Conservation (phyloP, 2,888 invertebrate genomes). For the Mesochorus sp. region DNA sequence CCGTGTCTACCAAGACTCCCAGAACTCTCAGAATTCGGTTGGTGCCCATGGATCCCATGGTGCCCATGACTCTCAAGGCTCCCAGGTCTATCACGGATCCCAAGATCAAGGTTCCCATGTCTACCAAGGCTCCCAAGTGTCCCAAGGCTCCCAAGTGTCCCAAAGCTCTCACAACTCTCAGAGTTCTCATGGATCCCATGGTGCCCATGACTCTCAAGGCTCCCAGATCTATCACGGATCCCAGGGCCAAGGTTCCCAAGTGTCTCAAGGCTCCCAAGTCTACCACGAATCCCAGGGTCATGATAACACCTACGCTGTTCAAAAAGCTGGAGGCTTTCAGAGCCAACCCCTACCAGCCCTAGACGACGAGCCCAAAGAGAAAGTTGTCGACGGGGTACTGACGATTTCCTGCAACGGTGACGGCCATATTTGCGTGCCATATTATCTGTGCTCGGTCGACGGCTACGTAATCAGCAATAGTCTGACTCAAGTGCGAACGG, state of each 20-base stretch:
- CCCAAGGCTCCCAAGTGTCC: conserved; percentile 12
- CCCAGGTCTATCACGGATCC: too few relatives aligned
- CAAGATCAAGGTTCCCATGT: conserved; percentile 19
- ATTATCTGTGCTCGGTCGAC: conserved; percentile 84
- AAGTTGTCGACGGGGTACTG: conserved; percentile 77
- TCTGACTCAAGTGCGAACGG: conserved; percentile 82
- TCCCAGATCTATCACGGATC: too few relatives aligned
- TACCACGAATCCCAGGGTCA: conserved; percentile 10
- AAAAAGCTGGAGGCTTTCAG: conserved; percentile 28
- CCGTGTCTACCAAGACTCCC: too few relatives aligned
- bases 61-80: too few relatives aligned
- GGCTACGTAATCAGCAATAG: conserved; percentile 84
- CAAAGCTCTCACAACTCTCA: not conserved
- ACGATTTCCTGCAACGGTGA: conserved; percentile 85
- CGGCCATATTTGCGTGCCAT: conserved; percentile 85
- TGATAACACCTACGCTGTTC: not conserved
- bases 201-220: too few relatives aligned
- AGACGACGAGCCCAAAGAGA: not conserved
- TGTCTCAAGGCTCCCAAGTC: too few relatives aligned
- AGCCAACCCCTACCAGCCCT: not conserved
- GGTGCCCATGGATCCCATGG: too few relatives aligned
- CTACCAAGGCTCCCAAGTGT: conserved; percentile 3
- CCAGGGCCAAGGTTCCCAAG: too few relatives aligned
- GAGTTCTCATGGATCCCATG: not conserved
- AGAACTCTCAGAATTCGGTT: too few relatives aligned